phyloP scores from a whole-genome alignment of 2,888 invertebrate genomes.

The Cepaea hortensis region DNA sequence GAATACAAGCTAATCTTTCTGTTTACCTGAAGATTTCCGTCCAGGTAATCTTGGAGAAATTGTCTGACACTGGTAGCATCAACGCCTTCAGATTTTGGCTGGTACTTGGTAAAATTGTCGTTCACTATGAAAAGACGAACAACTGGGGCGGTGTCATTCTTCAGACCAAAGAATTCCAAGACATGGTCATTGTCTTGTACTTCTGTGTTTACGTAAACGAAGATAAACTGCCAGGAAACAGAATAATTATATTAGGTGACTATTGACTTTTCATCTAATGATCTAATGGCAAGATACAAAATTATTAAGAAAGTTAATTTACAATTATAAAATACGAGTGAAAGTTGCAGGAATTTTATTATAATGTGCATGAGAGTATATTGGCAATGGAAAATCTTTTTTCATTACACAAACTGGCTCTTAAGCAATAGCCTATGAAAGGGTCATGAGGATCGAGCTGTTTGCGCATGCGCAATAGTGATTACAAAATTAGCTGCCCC shows the following conservation, averaged over 20 bases:
- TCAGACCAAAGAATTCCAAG: slow-evolving; percentile 99
- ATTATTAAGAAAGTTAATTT: too few relatives aligned
- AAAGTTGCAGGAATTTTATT: too few relatives aligned
- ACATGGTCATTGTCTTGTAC: slow-evolving; percentile 97
- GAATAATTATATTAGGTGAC: not conserved
- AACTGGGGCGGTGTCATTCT: slow-evolving; percentile 84
- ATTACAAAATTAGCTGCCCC: too few relatives aligned
- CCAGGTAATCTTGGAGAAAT: slow-evolving; percentile 93
- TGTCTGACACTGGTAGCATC: slow-evolving; percentile 83
- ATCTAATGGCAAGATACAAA: too few relatives aligned
- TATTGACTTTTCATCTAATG: too few relatives aligned
- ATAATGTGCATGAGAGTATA: too few relatives aligned
- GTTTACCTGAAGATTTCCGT: slow-evolving; percentile 88
- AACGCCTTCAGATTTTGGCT: slow-evolving; percentile 84
- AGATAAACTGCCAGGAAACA: slow-evolving; percentile 83
- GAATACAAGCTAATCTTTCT: not conserved
- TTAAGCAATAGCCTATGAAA: too few relatives aligned
- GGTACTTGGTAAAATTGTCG: slow-evolving; percentile 85
- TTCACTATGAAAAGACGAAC: slow-evolving; percentile 95
- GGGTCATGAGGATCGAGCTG: too few relatives aligned
- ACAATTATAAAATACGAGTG: too few relatives aligned
- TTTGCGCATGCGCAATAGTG: too few relatives aligned
- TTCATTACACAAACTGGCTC: too few relatives aligned
- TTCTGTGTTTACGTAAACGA: slow-evolving; percentile 95
- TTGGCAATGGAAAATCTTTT: too few relatives aligned